These are phyloP conservation scores for Protomyctophum bolini DNA, from an alignment of 2,113 vertebrate species.

Conservation along the genomic window DNA sequence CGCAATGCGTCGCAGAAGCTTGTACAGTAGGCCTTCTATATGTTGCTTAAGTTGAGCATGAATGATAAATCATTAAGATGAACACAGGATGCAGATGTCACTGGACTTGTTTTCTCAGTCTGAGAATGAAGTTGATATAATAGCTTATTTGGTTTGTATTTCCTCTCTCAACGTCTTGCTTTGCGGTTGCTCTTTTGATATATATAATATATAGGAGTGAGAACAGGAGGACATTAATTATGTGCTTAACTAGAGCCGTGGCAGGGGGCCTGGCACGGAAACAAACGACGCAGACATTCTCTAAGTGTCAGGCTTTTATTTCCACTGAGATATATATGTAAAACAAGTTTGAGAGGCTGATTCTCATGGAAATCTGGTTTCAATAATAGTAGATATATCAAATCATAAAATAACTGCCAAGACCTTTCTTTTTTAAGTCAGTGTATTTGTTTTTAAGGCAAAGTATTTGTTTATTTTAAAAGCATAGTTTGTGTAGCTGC, in stretches of 20 bases:
- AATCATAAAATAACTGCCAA: too few species aligned
- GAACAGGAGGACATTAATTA: conserved; percentile 27
- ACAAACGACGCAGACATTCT: conserved; percentile 19
- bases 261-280: not conserved
- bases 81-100: conserved; percentile 27
- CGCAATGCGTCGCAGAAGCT: too few species aligned
- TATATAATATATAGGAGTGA: conserved; percentile 27
- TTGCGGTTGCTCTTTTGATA: conserved; percentile 26
- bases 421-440: too few species aligned
- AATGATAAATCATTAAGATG: conserved; percentile 40
- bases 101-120: conserved; percentile 1
- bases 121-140: conserved; percentile 28
- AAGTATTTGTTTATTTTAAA: conserved; percentile 6
- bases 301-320: conserved; percentile 27
- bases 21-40: too few species aligned
- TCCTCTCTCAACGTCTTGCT: conserved; percentile 8
- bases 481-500: conserved; percentile 1
- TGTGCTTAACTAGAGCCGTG: conserved; percentile 1
- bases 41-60: too few species aligned
- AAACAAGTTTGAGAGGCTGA: conserved; percentile 14
- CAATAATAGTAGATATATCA: not conserved
- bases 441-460: too few species aligned
- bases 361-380: conserved; percentile 33
- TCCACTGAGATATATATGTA: conserved; percentile 19
- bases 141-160: conserved; percentile 40